Evolutionary conservation across 2,113 vertebrate species (phyloP), one percentile per base, ranked within the genome.

Genomic region (Tiliqua scincoides): DNA sequence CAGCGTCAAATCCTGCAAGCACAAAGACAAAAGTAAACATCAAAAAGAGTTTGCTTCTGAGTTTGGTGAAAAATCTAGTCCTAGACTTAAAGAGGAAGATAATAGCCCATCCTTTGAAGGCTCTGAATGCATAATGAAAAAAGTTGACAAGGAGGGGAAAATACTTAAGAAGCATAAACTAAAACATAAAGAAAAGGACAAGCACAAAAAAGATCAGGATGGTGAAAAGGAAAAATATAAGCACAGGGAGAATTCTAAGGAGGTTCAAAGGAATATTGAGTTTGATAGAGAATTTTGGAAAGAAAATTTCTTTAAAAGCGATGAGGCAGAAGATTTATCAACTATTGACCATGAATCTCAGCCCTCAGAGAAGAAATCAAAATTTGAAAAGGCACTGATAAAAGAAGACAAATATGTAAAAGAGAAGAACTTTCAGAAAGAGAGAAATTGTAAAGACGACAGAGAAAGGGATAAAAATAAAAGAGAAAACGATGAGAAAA

Each of bases 211-310:
- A 90, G 98, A 99, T 6, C 96, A 95, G 17, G 98, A 99, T 87
- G 95, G 95, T 9, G 98, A 99, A 87, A 98, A 97, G 59, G 98
- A 98, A 91, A 98, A 97, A 89, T 97, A 98, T 84, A 98, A 97
- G 89, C 97, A 96, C 89, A 98, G 97, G 84, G 98, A 99, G 43
- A 93, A 91, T 85, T 92, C 93, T 90, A 99, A 98, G 96, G 98
- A 98, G 3, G 80, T 96, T 77, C 98, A 98, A 94, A 97, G 98
- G 95, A 99, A 98, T 95, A 83, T 98, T 87, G 99, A 99, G 92
- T 99, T 99, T 95, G 99, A 99, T 95, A 96, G 98, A 94, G 99
- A 99, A 95, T 99, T 99, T 95, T 99, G 99, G 99, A 99, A 99
- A 95, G 98, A 99, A 73, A 99, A 99, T 90, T 99, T 99, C 94